Conservation (phyloP, 1,140 invertebrate species). For the Drosophila saltans region DNA sequence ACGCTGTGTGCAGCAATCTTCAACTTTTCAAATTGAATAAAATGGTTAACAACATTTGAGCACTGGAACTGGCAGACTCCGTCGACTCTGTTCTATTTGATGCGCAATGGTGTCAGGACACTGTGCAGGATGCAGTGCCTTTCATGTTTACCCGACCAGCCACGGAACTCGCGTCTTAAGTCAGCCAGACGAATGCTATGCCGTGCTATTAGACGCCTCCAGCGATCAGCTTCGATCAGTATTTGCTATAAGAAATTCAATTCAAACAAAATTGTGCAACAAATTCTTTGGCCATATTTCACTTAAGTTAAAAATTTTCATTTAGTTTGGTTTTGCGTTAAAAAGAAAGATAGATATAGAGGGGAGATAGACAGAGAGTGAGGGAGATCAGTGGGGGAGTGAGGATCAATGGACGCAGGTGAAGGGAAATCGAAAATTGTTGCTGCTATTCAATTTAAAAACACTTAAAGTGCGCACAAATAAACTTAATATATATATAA, state of each 20-base stretch:
- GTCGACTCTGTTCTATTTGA: slow-evolving; percentile 56
- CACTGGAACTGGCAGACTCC: slow-evolving; percentile 37
- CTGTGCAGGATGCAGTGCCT: slow-evolving; percentile 82
- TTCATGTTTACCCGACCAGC: slow-evolving; percentile 82
- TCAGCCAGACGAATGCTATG: slow-evolving; percentile 76
- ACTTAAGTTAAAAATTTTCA: slow-evolving; percentile 28
- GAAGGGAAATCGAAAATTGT: slow-evolving; percentile 23
- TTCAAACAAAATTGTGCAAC: slow-evolving; percentile 67
- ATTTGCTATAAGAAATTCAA: slow-evolving; percentile 77
- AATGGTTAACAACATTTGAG: slow-evolving; percentile 63
- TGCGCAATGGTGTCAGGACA: slow-evolving; percentile 77
- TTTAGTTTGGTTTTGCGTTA: slow-evolving; percentile 70
- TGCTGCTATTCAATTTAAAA: slow-evolving; percentile 61
- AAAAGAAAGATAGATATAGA: slow-evolving; percentile 39
- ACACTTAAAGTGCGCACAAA: slow-evolving; percentile 64
- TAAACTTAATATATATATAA: slow-evolving; percentile 20
- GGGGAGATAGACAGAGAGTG: slow-evolving; percentile 8
- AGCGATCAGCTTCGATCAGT: slow-evolving; percentile 80
- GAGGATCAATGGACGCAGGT: slow-evolving; percentile 1
- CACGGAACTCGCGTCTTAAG: slow-evolving; percentile 79
- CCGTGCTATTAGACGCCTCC: slow-evolving; percentile 74
- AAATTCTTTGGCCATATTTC: slow-evolving; percentile 44
- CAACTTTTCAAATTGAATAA: slow-evolving; percentile 50
- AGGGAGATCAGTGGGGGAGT: slow-evolving; percentile 17
- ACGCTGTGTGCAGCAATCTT: slow-evolving; percentile 75